phyloP scores from a whole-genome alignment of 1,140 invertebrate genomes.

The Amyelois transitella region DNA sequence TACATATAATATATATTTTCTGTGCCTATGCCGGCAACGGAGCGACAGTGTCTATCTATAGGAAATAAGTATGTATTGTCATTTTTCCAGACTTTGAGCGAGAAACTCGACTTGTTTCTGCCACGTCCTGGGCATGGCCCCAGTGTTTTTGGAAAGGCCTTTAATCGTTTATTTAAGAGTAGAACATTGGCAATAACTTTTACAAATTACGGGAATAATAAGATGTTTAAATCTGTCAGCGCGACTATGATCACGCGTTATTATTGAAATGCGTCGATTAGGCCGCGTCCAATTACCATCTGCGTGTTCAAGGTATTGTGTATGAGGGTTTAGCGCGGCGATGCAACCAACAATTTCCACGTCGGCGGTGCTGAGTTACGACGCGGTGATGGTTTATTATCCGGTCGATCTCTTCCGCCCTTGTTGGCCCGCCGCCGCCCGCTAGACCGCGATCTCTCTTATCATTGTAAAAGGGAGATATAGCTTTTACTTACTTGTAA shows the following conservation, averaged over 20 bases:
- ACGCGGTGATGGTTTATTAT: slow-evolving; percentile 65
- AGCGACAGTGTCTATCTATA: too few relatives aligned
- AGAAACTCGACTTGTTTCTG: too few relatives aligned
- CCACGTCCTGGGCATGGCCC: background rate
- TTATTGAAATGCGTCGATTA: slow-evolving; percentile 48
- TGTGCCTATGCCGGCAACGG: too few relatives aligned
- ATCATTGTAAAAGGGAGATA: background rate
- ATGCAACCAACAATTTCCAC: slow-evolving; percentile 58
- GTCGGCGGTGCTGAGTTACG: slow-evolving; percentile 61
- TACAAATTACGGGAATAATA: slow-evolving; percentile 10
- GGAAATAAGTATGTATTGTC: too few relatives aligned
- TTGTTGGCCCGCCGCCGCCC: slow-evolving; percentile 44
- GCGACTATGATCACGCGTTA: slow-evolving; percentile 26
- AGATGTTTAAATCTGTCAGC: slow-evolving; percentile 21
- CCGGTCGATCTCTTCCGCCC: slow-evolving; percentile 64
- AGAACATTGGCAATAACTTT: background rate
- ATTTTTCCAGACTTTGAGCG: too few relatives aligned
- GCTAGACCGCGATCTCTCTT: background rate
- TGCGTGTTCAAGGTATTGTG: slow-evolving; percentile 38
- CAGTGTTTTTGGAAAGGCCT: background rate
- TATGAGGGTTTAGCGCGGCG: slow-evolving; percentile 34
- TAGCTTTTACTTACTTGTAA: too few relatives aligned
- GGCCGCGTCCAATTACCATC: slow-evolving; percentile 43
- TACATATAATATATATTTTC: too few relatives aligned
- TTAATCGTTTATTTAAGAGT: background rate